Base-by-base conservation (phyloP, 1,140 invertebrate species). In the Episyrphus balteatus region DNA sequence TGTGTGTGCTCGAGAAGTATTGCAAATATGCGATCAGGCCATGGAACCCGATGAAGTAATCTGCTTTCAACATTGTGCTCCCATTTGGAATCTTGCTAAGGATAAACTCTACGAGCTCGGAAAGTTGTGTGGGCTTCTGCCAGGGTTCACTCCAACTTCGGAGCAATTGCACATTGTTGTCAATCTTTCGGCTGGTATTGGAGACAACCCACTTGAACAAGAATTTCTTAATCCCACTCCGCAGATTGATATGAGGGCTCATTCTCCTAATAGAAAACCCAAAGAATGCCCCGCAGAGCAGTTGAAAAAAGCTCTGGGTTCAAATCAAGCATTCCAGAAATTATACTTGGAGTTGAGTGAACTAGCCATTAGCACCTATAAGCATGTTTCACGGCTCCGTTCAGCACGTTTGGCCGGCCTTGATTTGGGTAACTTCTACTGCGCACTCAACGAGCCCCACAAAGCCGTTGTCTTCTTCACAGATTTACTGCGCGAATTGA, bases 351-450 rank as follows among this genome's bases (percentile, higher is more conserved):
- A 96, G 68, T 71, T 97, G 38, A 88, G 91, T 9, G 94, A 98
- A 70, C 71, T 96, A 48, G 91, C 92, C 1, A 94, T 96, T 80
- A 90, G 92, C 38, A 97, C 92, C 1, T 97, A 90, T 59, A 98
- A 98, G 66, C 92, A 97, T 70, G 92, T 96, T 55, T 82, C 89
- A 8, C 78, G 91, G 41, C 74, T 88, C 46, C 72, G 90, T 50
- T 89, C 81, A 34, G 92, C 93, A 0, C 77, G 90, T 42, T 74
- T 87, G 14, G 86, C 97, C 48, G 93, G 93, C 0, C 77, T 83
- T 51, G 87, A 95, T 63, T 66, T 98, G 15, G 92, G 93, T 0
- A 76, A 81, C 21, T 94, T 96, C 64, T 95, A 97, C 62, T 82
- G 89, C 55, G 81, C 88, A 48, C 70, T 89, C 1, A 86, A 86